Evolutionary conservation across 1,140 invertebrate species (phyloP).

Genomic region (Diplogasteroides magnus): DNA sequence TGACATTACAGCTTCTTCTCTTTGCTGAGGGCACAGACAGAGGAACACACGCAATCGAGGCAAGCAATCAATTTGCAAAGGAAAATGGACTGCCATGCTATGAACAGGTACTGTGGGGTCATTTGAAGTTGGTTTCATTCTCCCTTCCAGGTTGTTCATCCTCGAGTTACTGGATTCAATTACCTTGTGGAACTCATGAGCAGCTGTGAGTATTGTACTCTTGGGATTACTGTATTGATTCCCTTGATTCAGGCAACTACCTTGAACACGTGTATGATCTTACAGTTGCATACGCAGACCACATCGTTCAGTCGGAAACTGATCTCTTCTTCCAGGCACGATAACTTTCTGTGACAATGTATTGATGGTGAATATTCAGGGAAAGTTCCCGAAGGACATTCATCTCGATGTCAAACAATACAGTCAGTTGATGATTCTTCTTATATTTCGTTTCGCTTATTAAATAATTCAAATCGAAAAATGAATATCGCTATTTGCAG

Average conservation of each 20-base stretch:
- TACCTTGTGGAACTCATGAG: constrained; percentile 67
- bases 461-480: too few relatives aligned
- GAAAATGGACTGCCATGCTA: constrained; percentile 67
- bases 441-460: neutral
- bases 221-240: neutral
- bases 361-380: too few relatives aligned
- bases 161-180: constrained; percentile 76
- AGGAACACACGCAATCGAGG: constrained; percentile 60
- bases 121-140: neutral
- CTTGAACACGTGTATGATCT: constrained; percentile 73
- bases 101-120: constrained; percentile 63
- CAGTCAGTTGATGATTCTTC: constrained; percentile 12
- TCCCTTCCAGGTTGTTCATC: constrained; percentile 60
- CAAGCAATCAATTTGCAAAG: constrained; percentile 70
- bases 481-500: too few relatives aligned
- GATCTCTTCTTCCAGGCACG: too few relatives aligned
- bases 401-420: constrained; percentile 72
- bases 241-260: constrained; percentile 57
- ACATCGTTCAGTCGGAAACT: constrained; percentile 66
- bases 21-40: constrained; percentile 84
- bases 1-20: constrained; percentile 63
- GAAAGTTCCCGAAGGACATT: constrained; percentile 68
- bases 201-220: constrained; percentile 58
- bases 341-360: too few relatives aligned
- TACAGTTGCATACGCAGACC: constrained; percentile 68